These are phyloP conservation scores for Carposina sasakii DNA, from an alignment of 1,140 invertebrate genomes.

Conservation along the genomic window DNA sequence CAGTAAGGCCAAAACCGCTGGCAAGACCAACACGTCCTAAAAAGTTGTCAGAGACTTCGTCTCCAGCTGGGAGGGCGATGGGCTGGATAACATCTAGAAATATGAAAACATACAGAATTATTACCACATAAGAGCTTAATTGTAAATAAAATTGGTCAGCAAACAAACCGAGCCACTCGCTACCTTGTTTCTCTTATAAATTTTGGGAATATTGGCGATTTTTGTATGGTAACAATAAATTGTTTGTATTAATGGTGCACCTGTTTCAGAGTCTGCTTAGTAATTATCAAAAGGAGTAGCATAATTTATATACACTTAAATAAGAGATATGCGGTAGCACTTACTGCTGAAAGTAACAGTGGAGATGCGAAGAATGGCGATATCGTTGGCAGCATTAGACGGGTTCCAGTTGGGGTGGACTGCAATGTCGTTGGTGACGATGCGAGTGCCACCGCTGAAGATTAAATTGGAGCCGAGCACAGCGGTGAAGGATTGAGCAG, in stretches of 20 bases:
- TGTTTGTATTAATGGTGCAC: no score
- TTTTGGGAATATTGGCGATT: no score
- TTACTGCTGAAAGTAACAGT: conserved; percentile 28
- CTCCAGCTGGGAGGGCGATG: conserved; percentile 28
- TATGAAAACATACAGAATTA: conserved; percentile 6
- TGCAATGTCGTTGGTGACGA: conserved; percentile 23
- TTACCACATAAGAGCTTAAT: no score
- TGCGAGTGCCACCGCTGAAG: conserved; percentile 34
- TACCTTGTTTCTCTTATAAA: no score
- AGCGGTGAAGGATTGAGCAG: conserved; percentile 27
- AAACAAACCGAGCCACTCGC: no score
- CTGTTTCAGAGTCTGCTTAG: no score
- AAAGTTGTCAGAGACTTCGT: conserved; percentile 21
- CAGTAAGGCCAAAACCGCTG: conserved; percentile 32
- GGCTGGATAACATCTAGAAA: conserved; percentile 36
- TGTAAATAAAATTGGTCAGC: no score
- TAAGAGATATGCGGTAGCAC: conserved; percentile 13
- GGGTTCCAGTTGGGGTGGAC: conserved; percentile 36
- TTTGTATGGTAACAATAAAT: no score
- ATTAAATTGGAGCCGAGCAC: conserved; percentile 37
- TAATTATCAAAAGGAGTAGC: no score
- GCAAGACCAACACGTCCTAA: conserved; percentile 21
- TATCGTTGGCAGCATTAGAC: conserved; percentile 25
- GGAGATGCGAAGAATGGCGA: conserved; percentile 34
- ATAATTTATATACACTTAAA: no score